Base-by-base conservation (phyloP, 2,113 vertebrate species). In the Ictalurus furcatus region DNA sequence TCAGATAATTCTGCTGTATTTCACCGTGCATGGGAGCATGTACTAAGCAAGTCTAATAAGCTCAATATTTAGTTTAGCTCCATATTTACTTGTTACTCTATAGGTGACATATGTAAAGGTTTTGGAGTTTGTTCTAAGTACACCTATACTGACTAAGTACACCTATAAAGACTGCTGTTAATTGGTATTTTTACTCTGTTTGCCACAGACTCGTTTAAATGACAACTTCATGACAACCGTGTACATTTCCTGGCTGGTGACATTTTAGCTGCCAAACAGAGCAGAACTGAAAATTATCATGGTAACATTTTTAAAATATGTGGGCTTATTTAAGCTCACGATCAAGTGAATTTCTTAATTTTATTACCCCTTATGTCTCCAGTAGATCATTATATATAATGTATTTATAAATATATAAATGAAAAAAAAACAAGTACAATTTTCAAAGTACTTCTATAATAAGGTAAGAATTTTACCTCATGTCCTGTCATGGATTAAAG, bases 181-280 rank as follows among this genome's bases (percentile, higher is more conserved):
- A 63, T 88, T 84, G 69, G 13, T 63, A 54, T 61, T 65, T 83
- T 58, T 23, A 17, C 0, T 73, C 12, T n/a, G 17, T 63, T 37
- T 84, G 69, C 67, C 81, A 84, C 67, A 28, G 28, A 61, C 37
- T 88, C 21, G 63, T 17, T 76, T 1, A 85, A 84, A 85, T 84
- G 19, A 67, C 59, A 78, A 28, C 67, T 88, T 40, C n/a, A 34
- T 34, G 86, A 87, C 59, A 65, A 58, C n/a, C 59, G 58, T 44
- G 67, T 63, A n/a, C 25, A 59, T 5, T 74, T 88, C 16, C 1
- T 23, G 1, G 40, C 28, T 30, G 59, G 88, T 85, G 44, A 85
- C 67, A 84, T 88, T 88, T 88, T 78, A 48, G 28, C 71, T 30
- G 65, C 37, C 40, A 78, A 85, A 84, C 19, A 63, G 19, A 76